Conservation (phyloP, 1,140 invertebrate genomes). For the Meloidogyne floridensis region DNA sequence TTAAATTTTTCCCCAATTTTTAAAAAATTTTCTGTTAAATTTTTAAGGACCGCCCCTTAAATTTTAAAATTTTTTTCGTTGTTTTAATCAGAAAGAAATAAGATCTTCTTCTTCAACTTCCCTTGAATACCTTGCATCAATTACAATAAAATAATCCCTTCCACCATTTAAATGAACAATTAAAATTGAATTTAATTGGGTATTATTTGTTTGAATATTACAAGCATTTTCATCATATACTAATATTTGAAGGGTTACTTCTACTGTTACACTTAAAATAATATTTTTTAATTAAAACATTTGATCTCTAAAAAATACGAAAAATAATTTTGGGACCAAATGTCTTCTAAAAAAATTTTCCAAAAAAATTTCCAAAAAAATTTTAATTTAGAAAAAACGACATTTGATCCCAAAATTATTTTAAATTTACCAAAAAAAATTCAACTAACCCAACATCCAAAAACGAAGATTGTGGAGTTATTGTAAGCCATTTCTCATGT, state of each 20-base stretch:
- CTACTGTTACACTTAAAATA: conserved; percentile 32
- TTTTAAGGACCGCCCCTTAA: neutral
- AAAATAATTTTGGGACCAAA: too few relatives aligned
- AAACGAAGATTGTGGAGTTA: conserved; percentile 53
- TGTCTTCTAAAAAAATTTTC: too few relatives aligned
- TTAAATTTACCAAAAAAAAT: neutral
- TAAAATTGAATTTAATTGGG: conserved; percentile 52
- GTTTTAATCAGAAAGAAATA: neutral
- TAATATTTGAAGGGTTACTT: conserved; percentile 51
- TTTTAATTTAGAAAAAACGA: too few relatives aligned
- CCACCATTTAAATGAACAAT: conserved; percentile 58
- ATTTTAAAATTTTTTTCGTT: neutral
- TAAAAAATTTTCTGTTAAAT: too few relatives aligned
- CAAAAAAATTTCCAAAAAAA: too few relatives aligned
- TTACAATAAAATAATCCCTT: conserved; percentile 61
- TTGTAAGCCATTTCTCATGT: conserved; percentile 49
- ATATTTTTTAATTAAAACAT: neutral
- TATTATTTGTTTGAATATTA: conserved; percentile 18
- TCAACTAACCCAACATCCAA: conserved; percentile 34
- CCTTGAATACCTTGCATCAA: conserved; percentile 51
- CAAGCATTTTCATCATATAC: conserved; percentile 35
- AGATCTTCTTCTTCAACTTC: conserved; percentile 14
- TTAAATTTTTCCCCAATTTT: too few relatives aligned
- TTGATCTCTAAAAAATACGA: neutral
- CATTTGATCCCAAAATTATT: too few relatives aligned